These are phyloP conservation scores for Halyomorpha halys DNA, from an alignment of 1,140 invertebrate species.

Conservation along the genomic window DNA sequence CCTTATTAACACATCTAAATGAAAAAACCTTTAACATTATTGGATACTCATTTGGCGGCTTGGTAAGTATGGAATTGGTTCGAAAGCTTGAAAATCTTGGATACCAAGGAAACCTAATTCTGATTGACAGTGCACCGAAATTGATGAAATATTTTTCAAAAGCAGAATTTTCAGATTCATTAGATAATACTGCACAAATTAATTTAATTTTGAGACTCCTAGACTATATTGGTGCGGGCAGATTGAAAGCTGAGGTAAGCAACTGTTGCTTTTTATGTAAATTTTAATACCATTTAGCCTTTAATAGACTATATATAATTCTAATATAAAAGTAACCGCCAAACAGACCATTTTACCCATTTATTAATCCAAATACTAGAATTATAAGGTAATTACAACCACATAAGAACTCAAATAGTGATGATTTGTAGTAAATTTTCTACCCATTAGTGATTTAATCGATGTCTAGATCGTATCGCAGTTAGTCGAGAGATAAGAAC, in stretches of 20 bases:
- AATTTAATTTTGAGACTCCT: not conserved
- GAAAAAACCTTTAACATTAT: slow-evolving; percentile 45
- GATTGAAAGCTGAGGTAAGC: not conserved
- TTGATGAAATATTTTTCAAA: slow-evolving; percentile 30
- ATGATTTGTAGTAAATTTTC: too few species aligned
- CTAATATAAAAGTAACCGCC: too few species aligned
- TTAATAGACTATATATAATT: too few species aligned
- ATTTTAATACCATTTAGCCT: too few species aligned
- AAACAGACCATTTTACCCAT: too few species aligned
- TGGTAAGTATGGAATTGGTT: slow-evolving; percentile 45
- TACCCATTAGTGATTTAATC: too few species aligned
- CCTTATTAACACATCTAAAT: slow-evolving; percentile 27
- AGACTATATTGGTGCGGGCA: not conserved
- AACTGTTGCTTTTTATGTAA: not conserved
- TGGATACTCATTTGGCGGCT: slow-evolving; percentile 55
- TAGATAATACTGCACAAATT: not conserved
- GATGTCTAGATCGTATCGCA: too few species aligned
- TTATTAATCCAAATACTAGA: too few species aligned
- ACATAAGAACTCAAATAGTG: too few species aligned
- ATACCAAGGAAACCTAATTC: slow-evolving; percentile 34
- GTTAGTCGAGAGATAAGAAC: too few species aligned
- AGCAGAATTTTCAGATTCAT: not conserved
- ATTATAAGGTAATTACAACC: too few species aligned
- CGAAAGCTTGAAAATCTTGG: slow-evolving; percentile 46
- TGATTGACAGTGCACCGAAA: slow-evolving; percentile 39